Evolutionary conservation across 1,140 invertebrate genomes (phyloP).

Genomic region (Asbolus verrucosus): DNA sequence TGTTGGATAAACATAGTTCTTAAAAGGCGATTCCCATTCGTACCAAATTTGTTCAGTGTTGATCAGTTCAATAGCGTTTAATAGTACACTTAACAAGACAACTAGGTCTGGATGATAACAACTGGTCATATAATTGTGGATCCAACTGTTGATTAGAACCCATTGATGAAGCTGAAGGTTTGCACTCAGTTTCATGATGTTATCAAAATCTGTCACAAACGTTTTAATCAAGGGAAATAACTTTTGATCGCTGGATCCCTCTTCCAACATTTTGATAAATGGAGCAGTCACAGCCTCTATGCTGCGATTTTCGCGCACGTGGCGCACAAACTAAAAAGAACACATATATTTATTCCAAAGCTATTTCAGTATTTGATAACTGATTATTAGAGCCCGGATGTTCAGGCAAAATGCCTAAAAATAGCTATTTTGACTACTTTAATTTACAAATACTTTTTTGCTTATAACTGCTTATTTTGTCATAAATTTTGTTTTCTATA

Average conservation of each 20-base stretch:
- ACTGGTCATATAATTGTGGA: slow-evolving; percentile 54
- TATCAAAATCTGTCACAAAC: slow-evolving; percentile 55
- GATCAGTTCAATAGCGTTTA: slow-evolving; percentile 51
- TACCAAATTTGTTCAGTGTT: slow-evolving; percentile 54
- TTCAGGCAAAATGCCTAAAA: too few relatives aligned
- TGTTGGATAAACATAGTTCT: slow-evolving; percentile 53
- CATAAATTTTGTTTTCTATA: too few relatives aligned
- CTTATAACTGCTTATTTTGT: too few relatives aligned
- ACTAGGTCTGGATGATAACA: slow-evolving; percentile 58
- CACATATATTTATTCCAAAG: too few relatives aligned
- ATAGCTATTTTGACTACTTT: too few relatives aligned
- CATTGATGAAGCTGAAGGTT: slow-evolving; percentile 58
- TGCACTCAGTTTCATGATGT: slow-evolving; percentile 50
- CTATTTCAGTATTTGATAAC: too few relatives aligned
- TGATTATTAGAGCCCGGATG: too few relatives aligned
- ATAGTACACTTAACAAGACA: slow-evolving; percentile 51
- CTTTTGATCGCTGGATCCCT: slow-evolving; percentile 51
- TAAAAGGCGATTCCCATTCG: slow-evolving; percentile 54
- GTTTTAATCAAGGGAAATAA: slow-evolving; percentile 55
- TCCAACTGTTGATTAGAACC: slow-evolving; percentile 57
- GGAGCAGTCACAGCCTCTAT: slow-evolving; percentile 51
- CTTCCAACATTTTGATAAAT: slow-evolving; percentile 51
- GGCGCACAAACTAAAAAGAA: slow-evolving; percentile 52
- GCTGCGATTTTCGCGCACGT: slow-evolving; percentile 49
- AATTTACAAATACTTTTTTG: too few relatives aligned